Conservation (phyloP, 2,797 vertebrate species). For the Eulemur mongoz region DNA sequence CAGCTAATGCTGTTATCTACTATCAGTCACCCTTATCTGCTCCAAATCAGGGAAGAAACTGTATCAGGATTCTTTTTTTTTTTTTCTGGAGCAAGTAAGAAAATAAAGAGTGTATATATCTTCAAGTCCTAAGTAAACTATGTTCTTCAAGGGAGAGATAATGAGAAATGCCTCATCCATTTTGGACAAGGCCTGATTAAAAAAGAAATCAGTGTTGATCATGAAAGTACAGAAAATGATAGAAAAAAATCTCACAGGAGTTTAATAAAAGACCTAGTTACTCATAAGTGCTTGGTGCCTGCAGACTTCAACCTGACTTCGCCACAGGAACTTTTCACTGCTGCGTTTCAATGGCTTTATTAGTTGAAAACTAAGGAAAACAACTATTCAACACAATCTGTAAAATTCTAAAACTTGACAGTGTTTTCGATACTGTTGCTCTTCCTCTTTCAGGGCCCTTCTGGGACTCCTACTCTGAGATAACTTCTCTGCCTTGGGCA, state of each 20-base stretch:
- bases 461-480: neutral
- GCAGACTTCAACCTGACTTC: neutral
- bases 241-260: neutral
- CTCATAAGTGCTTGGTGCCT: neutral
- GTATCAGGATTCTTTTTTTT: conserved; percentile 40
- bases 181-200: conserved; percentile 4
- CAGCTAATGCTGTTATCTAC: neutral
- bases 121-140: conserved; percentile 42
- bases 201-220: conserved; percentile 2
- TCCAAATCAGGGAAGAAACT: neutral
- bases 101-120: conserved; percentile 41
- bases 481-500: neutral
- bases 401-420: neutral
- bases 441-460: neutral
- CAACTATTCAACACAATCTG: neutral
- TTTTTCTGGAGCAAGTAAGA: neutral
- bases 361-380: neutral
- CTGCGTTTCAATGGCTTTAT: neutral
- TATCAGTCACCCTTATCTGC: conserved; percentile 8
- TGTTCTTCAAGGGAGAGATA: conserved; percentile 44
- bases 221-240: neutral
- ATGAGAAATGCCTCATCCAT: conserved; percentile 28
- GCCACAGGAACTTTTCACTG: neutral
- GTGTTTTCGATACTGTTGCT: neutral
- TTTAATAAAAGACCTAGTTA: neutral